Evolutionary conservation across 2,113 vertebrate species (phyloP).

Genomic region (Siphamia tubifer): DNA sequence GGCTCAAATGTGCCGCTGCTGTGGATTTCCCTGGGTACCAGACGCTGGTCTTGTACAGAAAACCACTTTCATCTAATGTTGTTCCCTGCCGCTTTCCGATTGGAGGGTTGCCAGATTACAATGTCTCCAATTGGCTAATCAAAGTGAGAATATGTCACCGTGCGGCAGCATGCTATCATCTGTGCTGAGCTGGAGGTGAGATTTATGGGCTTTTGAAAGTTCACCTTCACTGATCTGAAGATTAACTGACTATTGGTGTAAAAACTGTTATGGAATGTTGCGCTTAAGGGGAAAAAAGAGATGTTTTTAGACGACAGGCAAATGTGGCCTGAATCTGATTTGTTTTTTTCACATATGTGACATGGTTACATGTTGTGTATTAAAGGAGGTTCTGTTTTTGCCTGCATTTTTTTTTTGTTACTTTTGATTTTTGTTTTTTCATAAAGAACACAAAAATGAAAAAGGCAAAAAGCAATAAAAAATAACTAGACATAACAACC

Average conservation of each 20-base stretch:
- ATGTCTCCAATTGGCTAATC: conserved; percentile 16
- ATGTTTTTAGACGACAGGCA: too few relatives aligned
- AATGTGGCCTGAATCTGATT: too few relatives aligned
- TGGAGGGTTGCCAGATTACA: conserved; percentile 16
- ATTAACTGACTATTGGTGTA: too few relatives aligned
- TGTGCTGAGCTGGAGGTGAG: neutral
- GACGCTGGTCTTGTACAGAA: conserved; percentile 43
- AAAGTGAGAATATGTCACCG: conserved; percentile 40
- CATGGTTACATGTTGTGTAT: neutral
- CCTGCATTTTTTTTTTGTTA: too few relatives aligned
- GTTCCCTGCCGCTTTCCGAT: conserved; percentile 28
- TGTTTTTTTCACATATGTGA: too few relatives aligned
- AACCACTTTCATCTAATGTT: conserved; percentile 58
- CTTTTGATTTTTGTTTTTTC: too few relatives aligned
- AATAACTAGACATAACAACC: too few relatives aligned
- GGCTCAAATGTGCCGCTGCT: conserved; percentile 31
- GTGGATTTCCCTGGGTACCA: conserved; percentile 54
- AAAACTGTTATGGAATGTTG: too few relatives aligned
- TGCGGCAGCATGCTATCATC: neutral
- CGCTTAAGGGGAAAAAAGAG: too few relatives aligned
- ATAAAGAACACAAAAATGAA: too few relatives aligned
- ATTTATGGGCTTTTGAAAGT: neutral
- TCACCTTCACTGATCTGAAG: too few relatives aligned
- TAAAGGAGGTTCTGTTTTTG: neutral
- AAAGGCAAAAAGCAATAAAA: too few relatives aligned